Evolutionary conservation across 2,797 vertebrate species (phyloP).

Genomic region (Picus viridis): DNA sequence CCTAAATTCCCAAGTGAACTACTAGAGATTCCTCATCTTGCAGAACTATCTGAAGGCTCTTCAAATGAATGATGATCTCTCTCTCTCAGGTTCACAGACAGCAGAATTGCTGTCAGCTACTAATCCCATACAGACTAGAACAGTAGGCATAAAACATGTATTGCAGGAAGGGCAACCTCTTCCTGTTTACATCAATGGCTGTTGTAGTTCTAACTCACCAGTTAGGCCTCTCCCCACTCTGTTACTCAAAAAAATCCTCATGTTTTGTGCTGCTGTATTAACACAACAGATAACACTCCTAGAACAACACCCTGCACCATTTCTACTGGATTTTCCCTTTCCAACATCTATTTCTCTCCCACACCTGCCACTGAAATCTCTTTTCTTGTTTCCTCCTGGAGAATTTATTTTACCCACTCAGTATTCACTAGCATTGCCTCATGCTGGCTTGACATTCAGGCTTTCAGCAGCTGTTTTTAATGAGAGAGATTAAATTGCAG

Average conservation of each 20-base stretch:
- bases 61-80: neutral
- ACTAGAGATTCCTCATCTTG: neutral
- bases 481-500: neutral
- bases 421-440: neutral
- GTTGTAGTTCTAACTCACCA: neutral
- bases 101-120: neutral
- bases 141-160: too few relatives aligned
- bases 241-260: neutral
- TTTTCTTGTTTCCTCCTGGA: neutral
- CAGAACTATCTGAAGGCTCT: neutral
- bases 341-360: neutral
- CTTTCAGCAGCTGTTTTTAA: neutral
- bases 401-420: neutral
- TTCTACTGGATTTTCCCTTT: neutral
- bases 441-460: neutral
- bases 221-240: fast-evolving
- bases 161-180: neutral
- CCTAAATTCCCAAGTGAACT: neutral
- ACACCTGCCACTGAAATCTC: neutral
- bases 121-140: neutral
- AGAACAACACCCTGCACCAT: neutral
- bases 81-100: neutral
- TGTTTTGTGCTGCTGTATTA: neutral
- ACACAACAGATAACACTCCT: neutral
- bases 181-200: neutral